Evolutionary conservation across 1,140 invertebrate species (phyloP), one percentile per base, ranked within the genome.

Genomic region (Scaptodrosophila lebanonensis): DNA sequence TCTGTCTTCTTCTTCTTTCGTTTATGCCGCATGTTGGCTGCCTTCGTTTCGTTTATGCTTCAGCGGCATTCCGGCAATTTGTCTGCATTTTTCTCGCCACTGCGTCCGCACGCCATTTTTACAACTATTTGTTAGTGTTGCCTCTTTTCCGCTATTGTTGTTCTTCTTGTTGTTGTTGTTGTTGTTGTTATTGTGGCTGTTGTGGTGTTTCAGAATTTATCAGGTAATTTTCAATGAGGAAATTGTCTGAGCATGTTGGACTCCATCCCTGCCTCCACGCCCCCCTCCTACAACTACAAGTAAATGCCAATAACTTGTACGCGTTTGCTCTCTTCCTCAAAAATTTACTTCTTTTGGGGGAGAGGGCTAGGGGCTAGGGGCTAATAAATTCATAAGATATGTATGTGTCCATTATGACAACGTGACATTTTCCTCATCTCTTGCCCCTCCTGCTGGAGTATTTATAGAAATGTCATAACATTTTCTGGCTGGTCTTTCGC

Each of bases 61-160:
- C 51, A 79, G 51, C 68, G 65, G 73, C 68, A 79, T 77, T 77
- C 73, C 68, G 59, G 75, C 60, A 73, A 79, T 79, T 77, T 77
- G 73, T 77, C 73, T 77, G 73, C 73, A 77, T 77, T 77, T 68
- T 67, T 66, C 52, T 39, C 58, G 45, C 52, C 36, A 57, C 45
- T 45, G 22, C 22, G 3, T 3, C 8, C 3, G 22, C 22, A 32
- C 33, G 49, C 40, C 36, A 27, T 57, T 65, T 70, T 53, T 42
- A 15, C 43, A 67, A 16, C 56, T 27, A 59, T 66, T 51, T 68
- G 57, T 69, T 57, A 38, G 38, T 22, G n/a, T 52, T 36, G 56
- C 43, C 35, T 36, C 42, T 40, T 33, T 35, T 17, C 38, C 40
- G 25, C 15, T 38, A 36, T 18, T 30, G 43, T 44, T 43, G n/a